Conservation (phyloP, 2,797 vertebrate species). For the Arrhamphus sclerolepis region DNA sequence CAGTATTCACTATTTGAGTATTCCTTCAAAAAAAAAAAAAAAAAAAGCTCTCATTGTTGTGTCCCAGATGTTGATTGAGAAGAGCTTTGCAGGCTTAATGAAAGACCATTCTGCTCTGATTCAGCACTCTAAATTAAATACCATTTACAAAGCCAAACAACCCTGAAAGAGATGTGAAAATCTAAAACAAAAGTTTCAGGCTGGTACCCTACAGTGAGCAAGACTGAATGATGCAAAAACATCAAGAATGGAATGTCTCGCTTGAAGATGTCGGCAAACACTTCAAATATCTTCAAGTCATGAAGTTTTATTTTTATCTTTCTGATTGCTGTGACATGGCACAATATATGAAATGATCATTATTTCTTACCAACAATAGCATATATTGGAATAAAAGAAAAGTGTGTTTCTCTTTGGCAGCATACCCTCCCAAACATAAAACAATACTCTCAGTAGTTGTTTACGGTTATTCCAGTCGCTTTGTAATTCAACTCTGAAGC, state of each 20-base stretch:
- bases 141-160: neutral
- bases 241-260: conserved; percentile 3
- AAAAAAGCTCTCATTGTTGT: neutral
- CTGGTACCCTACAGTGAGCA: neutral
- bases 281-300: no score
- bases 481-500: neutral
- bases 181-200: neutral
- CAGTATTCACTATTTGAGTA: conserved; percentile 42
- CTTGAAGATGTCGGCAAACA: no score
- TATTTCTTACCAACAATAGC: no score
- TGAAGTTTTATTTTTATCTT: no score
- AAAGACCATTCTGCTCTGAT: conserved; percentile 41
- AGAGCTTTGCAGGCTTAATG: conserved; percentile 42
- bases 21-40: conserved; percentile 14
- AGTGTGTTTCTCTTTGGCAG: no score
- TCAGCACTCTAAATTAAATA: conserved; percentile 22
- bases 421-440: no score
- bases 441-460: no score
- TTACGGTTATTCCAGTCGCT: no score
- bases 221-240: neutral
- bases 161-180: neutral
- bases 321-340: no score
- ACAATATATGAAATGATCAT: no score
- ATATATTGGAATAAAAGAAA: no score
- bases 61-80: conserved; percentile 54